These are phyloP conservation scores for Diarsia mendica DNA, from an alignment of 2,888 invertebrate species.

Conservation along the genomic window DNA sequence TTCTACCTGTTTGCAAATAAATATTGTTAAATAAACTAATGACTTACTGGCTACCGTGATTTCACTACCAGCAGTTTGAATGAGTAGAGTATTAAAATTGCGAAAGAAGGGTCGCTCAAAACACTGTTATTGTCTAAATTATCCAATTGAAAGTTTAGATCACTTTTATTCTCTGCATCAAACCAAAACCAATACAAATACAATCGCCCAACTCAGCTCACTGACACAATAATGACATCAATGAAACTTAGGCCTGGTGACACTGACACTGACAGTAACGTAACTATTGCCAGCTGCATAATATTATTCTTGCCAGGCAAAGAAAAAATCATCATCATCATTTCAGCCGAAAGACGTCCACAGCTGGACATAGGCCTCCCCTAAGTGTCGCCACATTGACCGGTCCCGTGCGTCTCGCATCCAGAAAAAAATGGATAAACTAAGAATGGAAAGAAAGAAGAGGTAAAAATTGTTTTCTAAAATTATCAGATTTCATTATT, in stretches of 20 bases:
- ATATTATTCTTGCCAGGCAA: background rate
- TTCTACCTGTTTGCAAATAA: background rate
- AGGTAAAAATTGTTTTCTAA: too few species aligned
- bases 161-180: background rate
- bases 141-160: background rate
- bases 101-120: conserved; percentile 1
- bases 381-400: too few species aligned
- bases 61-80: conserved; percentile 6
- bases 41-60: conserved; percentile 27
- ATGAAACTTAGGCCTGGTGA: too few species aligned
- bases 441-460: background rate
- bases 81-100: background rate
- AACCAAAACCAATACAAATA: conserved; percentile 26
- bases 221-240: background rate
- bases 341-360: too few species aligned
- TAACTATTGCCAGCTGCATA: background rate
- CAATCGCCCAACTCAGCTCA: background rate
- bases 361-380: too few species aligned
- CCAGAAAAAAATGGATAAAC: too few species aligned
- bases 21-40: background rate
- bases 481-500: too few species aligned
- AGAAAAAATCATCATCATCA: too few species aligned
- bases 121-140: conserved; percentile 1
- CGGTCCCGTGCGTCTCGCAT: too few species aligned
- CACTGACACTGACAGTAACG: conserved; percentile 1